Evolutionary conservation across 2,113 vertebrate species (phyloP).

Genomic region (Heteronetta atricapilla): DNA sequence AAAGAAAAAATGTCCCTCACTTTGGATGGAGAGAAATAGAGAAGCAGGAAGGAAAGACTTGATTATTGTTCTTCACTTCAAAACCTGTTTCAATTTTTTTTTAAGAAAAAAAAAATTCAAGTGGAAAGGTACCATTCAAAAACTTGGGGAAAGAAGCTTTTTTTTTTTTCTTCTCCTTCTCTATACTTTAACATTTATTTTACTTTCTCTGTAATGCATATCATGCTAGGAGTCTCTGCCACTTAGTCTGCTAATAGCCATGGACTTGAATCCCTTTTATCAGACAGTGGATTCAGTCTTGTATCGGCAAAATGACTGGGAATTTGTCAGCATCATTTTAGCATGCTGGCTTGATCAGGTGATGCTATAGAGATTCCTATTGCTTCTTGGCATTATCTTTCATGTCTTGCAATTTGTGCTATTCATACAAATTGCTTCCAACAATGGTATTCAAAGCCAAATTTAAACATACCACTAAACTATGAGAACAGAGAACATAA

Average conservation of each 20-base stretch:
- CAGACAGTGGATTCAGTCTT: background rate
- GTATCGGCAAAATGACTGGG: background rate
- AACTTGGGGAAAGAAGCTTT: background rate
- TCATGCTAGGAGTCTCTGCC: background rate
- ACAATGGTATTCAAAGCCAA: slow-evolving; percentile 35
- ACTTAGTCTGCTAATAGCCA: background rate
- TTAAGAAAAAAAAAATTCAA: background rate
- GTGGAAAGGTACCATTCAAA: background rate
- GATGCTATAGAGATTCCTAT: slow-evolving; percentile 14
- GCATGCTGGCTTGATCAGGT: background rate
- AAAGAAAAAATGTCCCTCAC: background rate
- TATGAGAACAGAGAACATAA: slow-evolving; percentile 12
- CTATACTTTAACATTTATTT: background rate
- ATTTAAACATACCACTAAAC: slow-evolving; percentile 59
- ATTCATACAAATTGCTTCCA: slow-evolving; percentile 35
- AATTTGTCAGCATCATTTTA: slow-evolving; percentile 4
- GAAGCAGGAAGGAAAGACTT: background rate
- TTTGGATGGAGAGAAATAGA: slow-evolving; percentile 1
- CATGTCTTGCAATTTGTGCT: slow-evolving; percentile 39
- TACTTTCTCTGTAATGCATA: background rate
- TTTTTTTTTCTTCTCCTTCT: background rate
- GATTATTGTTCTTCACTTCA: slow-evolving; percentile 5
- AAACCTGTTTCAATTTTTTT: background rate
- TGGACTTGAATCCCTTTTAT: background rate
- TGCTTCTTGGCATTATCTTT: slow-evolving; percentile 33